Percentiles rank a stretch among this genome's conserved stretches.
phyloP scores from a whole-genome alignment of 2,113 vertebrate species.

The Mormyrus iriodes region DNA sequence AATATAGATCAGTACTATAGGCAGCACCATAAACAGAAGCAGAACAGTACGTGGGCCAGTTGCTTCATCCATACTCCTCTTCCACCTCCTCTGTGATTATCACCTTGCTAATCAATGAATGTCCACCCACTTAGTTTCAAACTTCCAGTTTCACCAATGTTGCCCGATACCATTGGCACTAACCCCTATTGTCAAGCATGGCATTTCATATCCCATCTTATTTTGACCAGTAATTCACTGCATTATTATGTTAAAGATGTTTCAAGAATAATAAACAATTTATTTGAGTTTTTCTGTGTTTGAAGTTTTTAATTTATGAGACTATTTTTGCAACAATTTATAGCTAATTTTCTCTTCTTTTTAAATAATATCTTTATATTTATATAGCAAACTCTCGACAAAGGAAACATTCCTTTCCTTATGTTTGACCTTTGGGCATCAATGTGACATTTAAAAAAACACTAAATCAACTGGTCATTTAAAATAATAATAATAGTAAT shows the following conservation, averaged over 20 bases:
- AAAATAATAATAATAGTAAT: too few species aligned
- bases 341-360: too few species aligned
- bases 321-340: too few species aligned
- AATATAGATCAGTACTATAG: conserved; percentile 15
- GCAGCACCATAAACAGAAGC: background rate
- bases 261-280: background rate
- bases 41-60: background rate
- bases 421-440: too few species aligned
- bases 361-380: too few species aligned
- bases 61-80: background rate
- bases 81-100: background rate
- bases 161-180: background rate
- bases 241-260: background rate
- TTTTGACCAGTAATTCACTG: background rate
- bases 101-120: background rate
- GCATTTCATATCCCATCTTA: background rate
- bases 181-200: too few species aligned
- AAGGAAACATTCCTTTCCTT: too few species aligned
- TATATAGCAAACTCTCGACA: too few species aligned
- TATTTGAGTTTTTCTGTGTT: background rate
- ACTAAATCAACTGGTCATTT: background rate
- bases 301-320: background rate
- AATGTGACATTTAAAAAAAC: background rate
- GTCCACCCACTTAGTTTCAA: background rate
- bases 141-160: background rate